Evolutionary conservation across 2,888 invertebrate genomes (phyloP), one percentile per base, ranked within the genome.

Genomic region (Thymelicus lineola): DNA sequence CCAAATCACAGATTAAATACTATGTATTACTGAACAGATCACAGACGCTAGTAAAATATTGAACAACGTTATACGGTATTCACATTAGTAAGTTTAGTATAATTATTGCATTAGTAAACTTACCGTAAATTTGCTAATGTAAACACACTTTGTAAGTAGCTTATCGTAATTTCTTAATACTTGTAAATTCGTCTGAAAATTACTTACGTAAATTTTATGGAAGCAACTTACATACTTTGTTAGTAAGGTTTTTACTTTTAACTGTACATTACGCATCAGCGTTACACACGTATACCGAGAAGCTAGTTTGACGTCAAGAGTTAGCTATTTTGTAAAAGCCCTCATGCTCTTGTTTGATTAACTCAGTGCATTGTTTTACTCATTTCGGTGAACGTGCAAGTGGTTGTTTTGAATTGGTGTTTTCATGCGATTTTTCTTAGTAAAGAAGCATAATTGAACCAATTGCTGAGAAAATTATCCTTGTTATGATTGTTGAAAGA

Each of bases 301-400:
- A 69, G 48, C 50, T 63, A 63, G 55, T 63, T 62, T 58, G 69
- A 69, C 69, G 69, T 63, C 63, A 63, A 69, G 36, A 20, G 68
- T 63, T 62, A 20, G 50, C 42, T 64, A 69, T 69, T 63, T 69
- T 48, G 58, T 59, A 58, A 58, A 64, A 63, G 58, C 48, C 50
- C 48, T 48, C 58, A 35, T 69, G 45, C 15, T 69, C 50, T 69
- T 69, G 69, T 69, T 69, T 58, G 62, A 64, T 69, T 69, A 64
- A 64, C 58, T 58, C 58, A 28, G n/a, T 58, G 69, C 63, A 64
- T 69, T 77, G 78, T 77, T 79, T 80, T 78, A 80, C 75, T 69
- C 58, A 58, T 63, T 63, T 62, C 62, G 36, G 57, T 36, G 62
- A 55, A 48, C 60, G 60, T 68, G 60, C 70, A 70, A 46, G 60